These are phyloP conservation scores for Brachyrhaphis roseni DNA, from an alignment of 2,797 vertebrate species.

Conservation along the genomic window DNA sequence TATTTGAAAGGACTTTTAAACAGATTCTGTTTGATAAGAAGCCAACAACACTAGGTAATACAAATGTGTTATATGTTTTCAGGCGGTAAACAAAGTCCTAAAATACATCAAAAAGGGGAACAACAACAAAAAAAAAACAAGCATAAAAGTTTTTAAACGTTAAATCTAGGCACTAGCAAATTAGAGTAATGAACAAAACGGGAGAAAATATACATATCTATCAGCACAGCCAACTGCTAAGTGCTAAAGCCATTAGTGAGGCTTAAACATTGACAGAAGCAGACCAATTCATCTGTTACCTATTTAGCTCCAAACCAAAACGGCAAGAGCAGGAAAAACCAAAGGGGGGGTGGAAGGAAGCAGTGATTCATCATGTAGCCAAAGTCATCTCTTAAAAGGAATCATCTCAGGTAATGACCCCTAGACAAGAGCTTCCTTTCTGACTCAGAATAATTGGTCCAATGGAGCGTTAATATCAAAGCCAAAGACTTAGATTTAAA, in stretches of 20 bases:
- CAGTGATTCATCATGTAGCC: slow-evolving; percentile 71
- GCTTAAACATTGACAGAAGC: slow-evolving; percentile 74
- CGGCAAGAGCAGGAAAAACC: slow-evolving; percentile 38
- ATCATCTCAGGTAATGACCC: slow-evolving; percentile 75
- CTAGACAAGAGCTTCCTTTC: slow-evolving; percentile 66
- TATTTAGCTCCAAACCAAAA: slow-evolving; percentile 58
- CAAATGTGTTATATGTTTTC: slow-evolving; percentile 26
- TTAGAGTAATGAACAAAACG: slow-evolving; percentile 42
- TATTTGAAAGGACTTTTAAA: slow-evolving; percentile 5
- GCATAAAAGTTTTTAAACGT: slow-evolving; percentile 30
- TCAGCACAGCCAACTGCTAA: slow-evolving; percentile 63
- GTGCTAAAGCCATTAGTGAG: slow-evolving; percentile 65
- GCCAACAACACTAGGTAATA: background rate
- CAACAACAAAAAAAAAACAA: slow-evolving; percentile 36
- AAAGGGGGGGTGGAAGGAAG: slow-evolving; percentile 67
- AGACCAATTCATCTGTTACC: slow-evolving; percentile 70
- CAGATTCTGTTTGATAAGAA: background rate
- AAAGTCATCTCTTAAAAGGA: slow-evolving; percentile 72
- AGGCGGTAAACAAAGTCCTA: slow-evolving; percentile 17
- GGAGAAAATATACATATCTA: slow-evolving; percentile 51
- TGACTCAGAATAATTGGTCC: slow-evolving; percentile 76
- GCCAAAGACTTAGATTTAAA: slow-evolving; percentile 22
- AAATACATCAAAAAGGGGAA: slow-evolving; percentile 29
- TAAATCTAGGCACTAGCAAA: slow-evolving; percentile 32
- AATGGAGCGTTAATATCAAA: slow-evolving; percentile 71